These are phyloP conservation scores for Brachionus plicatilis DNA, from an alignment of 1,140 invertebrate species.

Conservation along the genomic window DNA sequence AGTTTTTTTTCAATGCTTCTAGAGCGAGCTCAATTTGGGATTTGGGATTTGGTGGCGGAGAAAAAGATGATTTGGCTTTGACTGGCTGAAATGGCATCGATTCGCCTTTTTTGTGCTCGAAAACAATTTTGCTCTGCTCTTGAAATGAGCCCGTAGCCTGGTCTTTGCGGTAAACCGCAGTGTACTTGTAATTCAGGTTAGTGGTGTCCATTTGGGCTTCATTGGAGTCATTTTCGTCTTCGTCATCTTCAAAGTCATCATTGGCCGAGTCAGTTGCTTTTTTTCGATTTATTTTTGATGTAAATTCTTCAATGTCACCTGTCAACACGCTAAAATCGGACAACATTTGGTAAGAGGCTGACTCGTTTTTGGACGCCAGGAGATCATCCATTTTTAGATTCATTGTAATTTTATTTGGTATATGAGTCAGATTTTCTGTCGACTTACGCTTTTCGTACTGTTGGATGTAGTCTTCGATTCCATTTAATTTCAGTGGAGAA, in stretches of 20 bases:
- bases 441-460: conserved; percentile 8
- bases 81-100: background rate
- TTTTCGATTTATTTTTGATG: background rate
- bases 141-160: background rate
- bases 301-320: conserved; percentile 29
- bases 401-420: conserved; percentile 24
- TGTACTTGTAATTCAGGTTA: conserved; percentile 24
- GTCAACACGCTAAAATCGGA: conserved; percentile 27
- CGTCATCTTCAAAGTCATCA: background rate
- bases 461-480: conserved; percentile 31
- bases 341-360: conserved; percentile 20
- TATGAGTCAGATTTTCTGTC: background rate
- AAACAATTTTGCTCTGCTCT: conserved; percentile 27
- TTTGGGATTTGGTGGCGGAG: background rate
- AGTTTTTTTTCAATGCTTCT: background rate
- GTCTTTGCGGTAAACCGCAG: conserved; percentile 20
- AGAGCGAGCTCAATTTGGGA: conserved; percentile 9
- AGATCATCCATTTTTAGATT: conserved; percentile 39
- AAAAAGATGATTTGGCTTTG: background rate
- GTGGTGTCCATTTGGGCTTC: background rate
- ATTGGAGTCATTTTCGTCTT: background rate
- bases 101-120: background rate
- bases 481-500: conserved; percentile 22
- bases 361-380: background rate
- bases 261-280: background rate